These are phyloP conservation scores for Drosophila orosa DNA, from an alignment of 1,140 invertebrate genomes.

Conservation along the genomic window DNA sequence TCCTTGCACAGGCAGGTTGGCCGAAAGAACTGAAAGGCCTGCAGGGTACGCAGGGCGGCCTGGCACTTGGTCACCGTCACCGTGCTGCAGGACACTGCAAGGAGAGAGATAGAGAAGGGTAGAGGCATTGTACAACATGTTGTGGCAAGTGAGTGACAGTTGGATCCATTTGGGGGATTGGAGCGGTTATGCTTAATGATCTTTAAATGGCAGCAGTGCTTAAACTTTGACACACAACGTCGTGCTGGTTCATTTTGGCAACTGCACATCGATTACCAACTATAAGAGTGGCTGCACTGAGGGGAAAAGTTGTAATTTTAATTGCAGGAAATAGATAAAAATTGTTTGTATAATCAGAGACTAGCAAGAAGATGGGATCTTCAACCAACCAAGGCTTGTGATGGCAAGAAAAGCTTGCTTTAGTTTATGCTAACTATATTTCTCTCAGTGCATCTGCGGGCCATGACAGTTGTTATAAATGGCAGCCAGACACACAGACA, in stretches of 20 bases:
- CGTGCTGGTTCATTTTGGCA: conserved; percentile 56
- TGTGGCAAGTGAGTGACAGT: conserved; percentile 42
- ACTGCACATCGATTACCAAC: conserved; percentile 69
- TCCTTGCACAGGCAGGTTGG: conserved; percentile 95
- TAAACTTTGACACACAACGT: conserved; percentile 71
- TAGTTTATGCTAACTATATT: not conserved
- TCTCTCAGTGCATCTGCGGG: conserved; percentile 33
- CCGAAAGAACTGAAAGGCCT: conserved; percentile 95
- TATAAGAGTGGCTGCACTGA: conserved; percentile 17
- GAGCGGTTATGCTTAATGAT: conserved; percentile 68
- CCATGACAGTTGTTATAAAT: conserved; percentile 80
- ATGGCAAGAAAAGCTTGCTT: not conserved
- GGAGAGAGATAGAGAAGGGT: conserved; percentile 7
- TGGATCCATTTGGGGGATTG: conserved; percentile 34
- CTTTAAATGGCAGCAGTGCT: conserved; percentile 77
- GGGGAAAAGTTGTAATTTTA: not conserved
- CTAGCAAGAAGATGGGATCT: not conserved
- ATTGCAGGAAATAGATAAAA: not conserved
- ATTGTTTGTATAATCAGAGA: not conserved
- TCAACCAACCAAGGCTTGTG: not conserved
- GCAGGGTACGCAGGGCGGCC: conserved; percentile 92
- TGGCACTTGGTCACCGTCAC: conserved; percentile 96
- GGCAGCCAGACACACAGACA: conserved; percentile 49
- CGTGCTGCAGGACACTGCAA: conserved; percentile 95
- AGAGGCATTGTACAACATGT: conserved; percentile 18